Evolutionary conservation across 2,113 vertebrate species (phyloP), one percentile per base, ranked within the genome.

Genomic region (Aplodontia rufa): DNA sequence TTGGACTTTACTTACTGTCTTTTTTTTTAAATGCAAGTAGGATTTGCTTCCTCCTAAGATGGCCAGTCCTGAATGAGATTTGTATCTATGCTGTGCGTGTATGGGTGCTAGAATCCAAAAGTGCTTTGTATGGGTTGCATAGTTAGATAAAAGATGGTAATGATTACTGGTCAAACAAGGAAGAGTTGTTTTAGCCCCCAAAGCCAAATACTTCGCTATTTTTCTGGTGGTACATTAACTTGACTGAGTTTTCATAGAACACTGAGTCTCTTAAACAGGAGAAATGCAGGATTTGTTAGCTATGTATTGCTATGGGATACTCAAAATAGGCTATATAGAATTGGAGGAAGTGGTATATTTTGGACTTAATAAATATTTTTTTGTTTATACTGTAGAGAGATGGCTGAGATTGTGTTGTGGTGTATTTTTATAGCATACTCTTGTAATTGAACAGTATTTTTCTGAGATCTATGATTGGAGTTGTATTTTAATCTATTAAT

Each of bases 321-420:
- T 93, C 42, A 88, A 62, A 58, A 87, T 26, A 92, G 79, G 20
- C 51, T 53, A 94, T 94, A 22, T 30, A 49, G 76, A 91, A 89
- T 94, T 96, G 92, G n/a, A 74, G 74, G 24, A 91, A 78, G 14
- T 19, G 72, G 30, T 94, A 4, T 93, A 69, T 97, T 74, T 86
- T 82, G 93, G 32, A 84, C 58, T 8, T 96, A 32, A n/a, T n/a
- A n/a, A n/a, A n/a, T 66, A 35, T 82, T 87, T 95, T 83, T 96
- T 98, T 96, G 9, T 86, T 96, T 53, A 60, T 85, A 37, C 68
- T 58, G 8, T 89, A 51, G 89, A 64, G 14, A 93, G 95, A 24
- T 96, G 82, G 53, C 81, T 91, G 71, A 97, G 82, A 83, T 90
- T 85, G 32, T 95, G 66, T 86, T 96, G 87, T 82, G 49, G 32